A percentile compares a stretch with the other conserved stretches of the same genome.
Evolutionary conservation across 2,888 invertebrate genomes (phyloP).

Genomic region (Caenorhabditis zanzibari): DNA sequence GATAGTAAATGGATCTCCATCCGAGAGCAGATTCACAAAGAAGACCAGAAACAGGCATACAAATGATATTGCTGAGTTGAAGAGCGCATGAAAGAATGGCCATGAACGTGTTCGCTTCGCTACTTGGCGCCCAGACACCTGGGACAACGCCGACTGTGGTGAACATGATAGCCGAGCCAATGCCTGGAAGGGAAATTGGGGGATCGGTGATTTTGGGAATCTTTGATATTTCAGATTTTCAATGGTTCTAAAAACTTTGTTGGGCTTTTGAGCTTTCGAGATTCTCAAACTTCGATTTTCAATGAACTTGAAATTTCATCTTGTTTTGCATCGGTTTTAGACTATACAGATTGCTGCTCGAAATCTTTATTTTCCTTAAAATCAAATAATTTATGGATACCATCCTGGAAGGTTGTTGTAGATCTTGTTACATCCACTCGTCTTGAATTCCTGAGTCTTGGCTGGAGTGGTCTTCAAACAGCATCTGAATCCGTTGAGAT

Average conservation of each 20-base stretch:
- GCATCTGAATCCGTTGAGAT: slow-evolving; percentile 1
- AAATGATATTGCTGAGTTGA: slow-evolving; percentile 59
- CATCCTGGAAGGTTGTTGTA: slow-evolving; percentile 10
- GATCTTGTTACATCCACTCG: not conserved
- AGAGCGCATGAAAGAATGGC: slow-evolving; percentile 66
- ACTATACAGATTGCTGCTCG: not conserved
- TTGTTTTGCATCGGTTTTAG: not conserved
- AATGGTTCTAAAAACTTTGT: too few species aligned
- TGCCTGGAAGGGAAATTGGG: slow-evolving; percentile 40
- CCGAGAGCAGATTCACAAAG: slow-evolving; percentile 62
- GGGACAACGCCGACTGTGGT: slow-evolving; percentile 66
- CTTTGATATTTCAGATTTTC: not conserved
- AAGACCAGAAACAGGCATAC: slow-evolving; percentile 66
- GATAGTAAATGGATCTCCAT: slow-evolving; percentile 66
- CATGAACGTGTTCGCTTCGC: slow-evolving; percentile 63
- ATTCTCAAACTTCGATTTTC: too few species aligned
- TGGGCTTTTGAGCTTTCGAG: too few species aligned
- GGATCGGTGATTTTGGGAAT: not conserved
- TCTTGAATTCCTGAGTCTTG: slow-evolving; percentile 11
- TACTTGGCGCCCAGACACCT: slow-evolving; percentile 60
- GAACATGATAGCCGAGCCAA: slow-evolving; percentile 62
- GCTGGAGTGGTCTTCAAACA: not conserved
- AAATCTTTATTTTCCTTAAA: too few species aligned
- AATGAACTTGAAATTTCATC: too few species aligned
- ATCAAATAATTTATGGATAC: not conserved